Base-by-base conservation (phyloP, 2,888 invertebrate species). In the Eilema depressum region DNA sequence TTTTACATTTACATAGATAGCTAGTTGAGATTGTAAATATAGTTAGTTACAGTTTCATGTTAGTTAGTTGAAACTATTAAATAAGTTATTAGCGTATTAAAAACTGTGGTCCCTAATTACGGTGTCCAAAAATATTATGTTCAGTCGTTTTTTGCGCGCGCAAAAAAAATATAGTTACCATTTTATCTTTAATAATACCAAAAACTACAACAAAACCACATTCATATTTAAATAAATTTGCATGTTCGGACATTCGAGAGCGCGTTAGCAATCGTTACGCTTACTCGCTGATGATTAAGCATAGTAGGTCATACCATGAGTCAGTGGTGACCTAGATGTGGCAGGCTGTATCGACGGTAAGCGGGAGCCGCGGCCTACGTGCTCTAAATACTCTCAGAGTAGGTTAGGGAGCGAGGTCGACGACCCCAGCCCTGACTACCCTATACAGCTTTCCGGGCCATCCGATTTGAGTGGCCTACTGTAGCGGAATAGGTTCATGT, bases 371-470 rank as follows among this genome's bases (percentile, higher is more conserved):
- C 84, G 88, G 88, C 91, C 91, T 90, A 89, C 91, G 89, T 93
- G 94, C 91, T 93, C 95, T 88, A 93, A 94, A 94, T 94, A 92
- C 86, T 85, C 83, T 80, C 87, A 78, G 89, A 93, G 93, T 94
- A 93, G 94, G 94, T 92, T 94, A 94, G 93, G 93, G 92, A 93
- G 92, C 87, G 91, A 83, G 93, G 92, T 91, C 92, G 82, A 88
- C 83, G 93, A 93, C 85, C 94, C 84, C 89, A 89, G 91, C 88
- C 82, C 83, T 83, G 83, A 83, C 83, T 84, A 82, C 84, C 84
- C 90, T 85, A 84, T 81, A 84, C 81, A 88, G 88, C 82, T 88
- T 91, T 91, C 90, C 88, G 88, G 91, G 88, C 89, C 88, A 86
- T 86, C 83, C 86, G 78, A 83, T 81, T 81, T 82, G 78, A 78